phyloP scores from a whole-genome alignment of 2,888 invertebrate species.

The Dasypolia templi region DNA sequence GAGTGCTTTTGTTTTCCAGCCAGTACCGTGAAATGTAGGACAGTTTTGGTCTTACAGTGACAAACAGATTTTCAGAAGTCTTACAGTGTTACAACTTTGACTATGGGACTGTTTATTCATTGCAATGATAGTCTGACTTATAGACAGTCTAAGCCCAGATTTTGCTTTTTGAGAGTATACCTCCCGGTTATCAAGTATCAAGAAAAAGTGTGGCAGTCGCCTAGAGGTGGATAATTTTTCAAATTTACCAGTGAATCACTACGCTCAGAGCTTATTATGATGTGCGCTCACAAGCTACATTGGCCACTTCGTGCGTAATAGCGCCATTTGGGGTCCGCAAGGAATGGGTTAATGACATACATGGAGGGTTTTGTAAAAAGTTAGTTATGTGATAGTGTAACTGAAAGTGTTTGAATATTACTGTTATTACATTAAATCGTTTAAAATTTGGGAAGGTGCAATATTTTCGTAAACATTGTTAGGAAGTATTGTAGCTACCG shows the following conservation, averaged over 20 bases:
- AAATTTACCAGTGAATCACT: slow-evolving; percentile 24
- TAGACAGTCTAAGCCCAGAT: not conserved
- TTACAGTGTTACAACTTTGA: not conserved
- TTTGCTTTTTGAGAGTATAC: not conserved
- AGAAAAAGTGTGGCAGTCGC: not conserved
- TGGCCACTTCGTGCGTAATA: slow-evolving; percentile 37
- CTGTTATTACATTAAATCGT: slow-evolving; percentile 21
- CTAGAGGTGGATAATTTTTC: slow-evolving; percentile 31
- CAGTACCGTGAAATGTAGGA: not conserved
- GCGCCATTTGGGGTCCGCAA: slow-evolving; percentile 29
- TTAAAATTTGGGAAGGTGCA: not conserved
- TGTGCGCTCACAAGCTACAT: slow-evolving; percentile 24
- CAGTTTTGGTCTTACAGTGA: slow-evolving; percentile 3
- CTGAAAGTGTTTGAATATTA: too few relatives aligned
- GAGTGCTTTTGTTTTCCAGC: not conserved
- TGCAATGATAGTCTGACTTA: not conserved
- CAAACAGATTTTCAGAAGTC: not conserved
- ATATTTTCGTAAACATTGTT: not conserved
- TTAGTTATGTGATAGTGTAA: slow-evolving; percentile 36
- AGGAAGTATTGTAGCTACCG: too few relatives aligned
- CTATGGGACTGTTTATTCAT: not conserved
- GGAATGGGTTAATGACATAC: slow-evolving; percentile 30
- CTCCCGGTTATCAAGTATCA: not conserved
- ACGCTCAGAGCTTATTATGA: too few relatives aligned
- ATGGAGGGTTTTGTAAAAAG: slow-evolving; percentile 31